phyloP scores from a whole-genome alignment of 2,113 vertebrate genomes.

The Heterochromis multidens region DNA sequence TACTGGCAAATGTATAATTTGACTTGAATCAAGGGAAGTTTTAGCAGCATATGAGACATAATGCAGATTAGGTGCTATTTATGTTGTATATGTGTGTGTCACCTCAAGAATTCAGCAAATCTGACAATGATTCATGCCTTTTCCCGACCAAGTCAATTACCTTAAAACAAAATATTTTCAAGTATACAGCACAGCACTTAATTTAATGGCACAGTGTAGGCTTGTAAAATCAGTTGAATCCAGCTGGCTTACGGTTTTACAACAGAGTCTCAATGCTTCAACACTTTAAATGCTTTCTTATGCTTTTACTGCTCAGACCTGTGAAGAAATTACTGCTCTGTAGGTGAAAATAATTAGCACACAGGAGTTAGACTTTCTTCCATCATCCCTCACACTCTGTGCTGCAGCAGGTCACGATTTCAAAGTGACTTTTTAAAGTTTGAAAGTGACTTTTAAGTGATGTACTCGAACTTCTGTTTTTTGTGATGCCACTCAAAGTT shows the following conservation, averaged over 20 bases:
- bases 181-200: slow-evolving; percentile 56
- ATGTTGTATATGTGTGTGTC: background rate
- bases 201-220: slow-evolving; percentile 51
- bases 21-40: background rate
- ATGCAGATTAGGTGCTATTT: background rate
- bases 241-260: slow-evolving; percentile 61
- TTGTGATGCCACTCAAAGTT: background rate
- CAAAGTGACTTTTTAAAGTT: background rate
- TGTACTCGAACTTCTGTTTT: background rate
- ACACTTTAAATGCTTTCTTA: slow-evolving; percentile 55
- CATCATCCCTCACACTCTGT: background rate
- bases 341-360: slow-evolving; percentile 42
- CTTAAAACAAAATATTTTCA: slow-evolving; percentile 54
- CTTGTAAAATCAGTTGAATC: slow-evolving; percentile 53
- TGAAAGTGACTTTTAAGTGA: background rate
- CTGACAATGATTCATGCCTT: slow-evolving; percentile 30
- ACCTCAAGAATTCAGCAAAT: background rate
- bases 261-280: slow-evolving; percentile 33
- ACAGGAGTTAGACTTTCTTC: background rate
- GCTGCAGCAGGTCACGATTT: background rate
- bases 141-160: slow-evolving; percentile 4
- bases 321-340: slow-evolving; percentile 39
- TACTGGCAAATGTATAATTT: background rate
- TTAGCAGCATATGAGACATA: background rate
- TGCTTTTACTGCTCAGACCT: slow-evolving; percentile 48